phyloP scores from a whole-genome alignment of 2,888 invertebrate species.

The Cepaea hortensis region DNA sequence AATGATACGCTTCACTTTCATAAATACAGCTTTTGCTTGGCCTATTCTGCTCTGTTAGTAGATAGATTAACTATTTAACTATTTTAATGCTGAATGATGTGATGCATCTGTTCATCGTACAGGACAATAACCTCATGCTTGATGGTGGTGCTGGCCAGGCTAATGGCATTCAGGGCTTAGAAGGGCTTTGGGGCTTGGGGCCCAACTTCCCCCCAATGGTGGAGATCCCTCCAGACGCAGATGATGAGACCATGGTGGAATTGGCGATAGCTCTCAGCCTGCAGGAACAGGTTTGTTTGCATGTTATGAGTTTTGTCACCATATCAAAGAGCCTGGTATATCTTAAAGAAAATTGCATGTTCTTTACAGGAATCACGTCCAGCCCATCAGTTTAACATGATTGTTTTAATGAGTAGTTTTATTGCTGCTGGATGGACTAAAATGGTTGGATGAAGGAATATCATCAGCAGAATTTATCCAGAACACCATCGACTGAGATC shows the following conservation, averaged over 20 bases:
- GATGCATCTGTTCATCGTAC: not conserved
- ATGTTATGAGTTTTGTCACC: not conserved
- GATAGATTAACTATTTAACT: no score
- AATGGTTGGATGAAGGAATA: no score
- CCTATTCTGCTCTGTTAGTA: no score
- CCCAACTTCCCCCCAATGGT: slow-evolving; percentile 85
- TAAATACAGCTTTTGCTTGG: no score
- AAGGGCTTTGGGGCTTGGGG: slow-evolving; percentile 74
- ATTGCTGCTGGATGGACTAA: no score
- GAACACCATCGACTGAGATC: no score
- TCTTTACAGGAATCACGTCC: no score
- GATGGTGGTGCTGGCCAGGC: slow-evolving; percentile 57
- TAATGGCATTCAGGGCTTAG: slow-evolving; percentile 71
- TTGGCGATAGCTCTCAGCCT: slow-evolving; percentile 95
- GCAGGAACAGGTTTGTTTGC: slow-evolving; percentile 79
- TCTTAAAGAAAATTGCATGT: not conserved
- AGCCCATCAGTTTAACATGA: no score
- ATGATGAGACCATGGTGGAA: slow-evolving; percentile 97
- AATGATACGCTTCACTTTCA: no score
- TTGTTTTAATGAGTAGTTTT: no score
- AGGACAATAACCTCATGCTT: slow-evolving; percentile 58
- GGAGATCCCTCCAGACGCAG: slow-evolving; percentile 94
- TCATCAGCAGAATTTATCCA: no score
- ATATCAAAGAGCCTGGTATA: not conserved
- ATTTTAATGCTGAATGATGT: no score